Conservation (phyloP, 2,113 vertebrate species). For the Bombycilla garrulus region DNA sequence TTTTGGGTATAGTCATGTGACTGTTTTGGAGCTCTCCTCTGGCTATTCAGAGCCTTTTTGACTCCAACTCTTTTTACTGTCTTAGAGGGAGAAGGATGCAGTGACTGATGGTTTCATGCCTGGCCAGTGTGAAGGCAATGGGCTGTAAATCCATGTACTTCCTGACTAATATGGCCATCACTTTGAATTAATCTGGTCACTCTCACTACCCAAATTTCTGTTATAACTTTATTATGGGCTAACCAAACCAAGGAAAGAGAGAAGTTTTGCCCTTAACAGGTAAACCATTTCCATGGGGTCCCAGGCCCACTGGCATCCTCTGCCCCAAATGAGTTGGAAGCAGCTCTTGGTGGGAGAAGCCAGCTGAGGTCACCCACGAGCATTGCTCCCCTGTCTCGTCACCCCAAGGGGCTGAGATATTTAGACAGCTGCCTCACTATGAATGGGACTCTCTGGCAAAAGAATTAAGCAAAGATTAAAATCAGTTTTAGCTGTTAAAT, state of each 20-base stretch:
- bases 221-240: not conserved
- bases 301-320: not conserved
- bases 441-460: constrained; percentile 58
- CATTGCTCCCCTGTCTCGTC: not conserved
- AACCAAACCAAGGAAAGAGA: not conserved
- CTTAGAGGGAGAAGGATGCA: not conserved
- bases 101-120: not conserved
- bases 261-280: not conserved
- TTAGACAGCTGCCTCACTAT: constrained; percentile 53
- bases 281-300: not conserved
- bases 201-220: not conserved
- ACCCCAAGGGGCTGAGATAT: constrained; percentile 35
- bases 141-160: not conserved
- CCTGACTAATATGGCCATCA: not conserved
- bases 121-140: not conserved
- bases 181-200: not conserved
- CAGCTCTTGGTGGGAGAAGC: not conserved
- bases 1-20: not conserved
- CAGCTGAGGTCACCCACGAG: constrained; percentile 40
- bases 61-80: not conserved
- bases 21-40: not conserved
- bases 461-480: constrained; percentile 68
- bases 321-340: not conserved
- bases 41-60: not conserved
- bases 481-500: constrained; percentile 62